phyloP scores from a whole-genome alignment of 2,797 vertebrate genomes.

The Masticophis lateralis region DNA sequence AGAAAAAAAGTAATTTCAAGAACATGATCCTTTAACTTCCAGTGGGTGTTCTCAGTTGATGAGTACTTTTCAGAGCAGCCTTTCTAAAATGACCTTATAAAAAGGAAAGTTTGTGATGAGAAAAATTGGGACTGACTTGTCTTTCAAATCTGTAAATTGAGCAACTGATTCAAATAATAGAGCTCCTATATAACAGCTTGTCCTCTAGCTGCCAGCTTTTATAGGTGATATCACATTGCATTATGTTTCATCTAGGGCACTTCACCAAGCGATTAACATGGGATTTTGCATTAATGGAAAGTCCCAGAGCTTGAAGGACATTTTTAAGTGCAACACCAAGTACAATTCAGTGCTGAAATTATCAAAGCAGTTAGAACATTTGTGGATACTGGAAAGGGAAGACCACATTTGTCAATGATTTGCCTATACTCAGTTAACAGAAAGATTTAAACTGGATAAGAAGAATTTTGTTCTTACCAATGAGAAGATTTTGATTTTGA shows the following conservation, averaged over 20 bases:
- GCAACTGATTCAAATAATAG: slow-evolving; percentile 38
- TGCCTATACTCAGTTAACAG: neutral
- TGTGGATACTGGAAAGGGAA: neutral
- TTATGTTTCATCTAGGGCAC: slow-evolving; percentile 41
- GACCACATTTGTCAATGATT: neutral
- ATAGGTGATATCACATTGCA: slow-evolving; percentile 8
- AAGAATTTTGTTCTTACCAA: neutral
- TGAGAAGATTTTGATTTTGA: neutral
- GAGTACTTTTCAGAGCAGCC: neutral
- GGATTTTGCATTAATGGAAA: slow-evolving; percentile 9
- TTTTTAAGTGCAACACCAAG: slow-evolving; percentile 40
- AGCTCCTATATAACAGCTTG: slow-evolving; percentile 13
- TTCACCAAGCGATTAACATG: neutral
- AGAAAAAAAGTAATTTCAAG: neutral
- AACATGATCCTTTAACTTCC: slow-evolving; percentile 19
- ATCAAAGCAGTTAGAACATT: neutral
- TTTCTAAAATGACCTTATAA: neutral
- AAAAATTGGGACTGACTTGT: slow-evolving; percentile 29
- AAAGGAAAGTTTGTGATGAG: neutral
- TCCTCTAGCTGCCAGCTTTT: slow-evolving; percentile 23
- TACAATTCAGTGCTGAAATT: slow-evolving; percentile 22
- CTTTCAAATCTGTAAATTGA: slow-evolving; percentile 32
- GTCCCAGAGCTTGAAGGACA: slow-evolving; percentile 20
- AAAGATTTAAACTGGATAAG: neutral
- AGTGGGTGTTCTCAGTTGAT: neutral